Percentiles rank a stretch among this genome's conserved stretches.
These are phyloP conservation scores for Atrina japonica DNA, from an alignment of 2,888 invertebrate genomes.

Conservation along the genomic window DNA sequence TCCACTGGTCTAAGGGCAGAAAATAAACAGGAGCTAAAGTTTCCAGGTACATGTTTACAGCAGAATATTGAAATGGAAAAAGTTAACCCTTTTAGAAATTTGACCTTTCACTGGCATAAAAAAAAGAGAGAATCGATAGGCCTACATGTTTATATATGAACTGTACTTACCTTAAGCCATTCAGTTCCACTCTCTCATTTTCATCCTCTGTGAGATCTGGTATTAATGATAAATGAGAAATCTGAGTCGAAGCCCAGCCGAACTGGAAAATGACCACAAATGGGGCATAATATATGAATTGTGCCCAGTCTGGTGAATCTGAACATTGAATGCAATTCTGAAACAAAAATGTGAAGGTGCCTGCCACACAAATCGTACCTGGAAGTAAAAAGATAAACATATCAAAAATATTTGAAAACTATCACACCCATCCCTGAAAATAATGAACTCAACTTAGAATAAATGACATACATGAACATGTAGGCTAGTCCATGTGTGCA, in stretches of 20 bases:
- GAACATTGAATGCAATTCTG: constrained; percentile 87
- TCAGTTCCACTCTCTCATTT: constrained; percentile 80
- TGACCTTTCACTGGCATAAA: no score
- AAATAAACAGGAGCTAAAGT: no score
- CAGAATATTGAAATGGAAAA: no score
- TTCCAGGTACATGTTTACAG: no score
- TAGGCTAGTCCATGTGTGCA: neutral
- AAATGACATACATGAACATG: neutral
- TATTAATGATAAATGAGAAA: constrained; percentile 93
- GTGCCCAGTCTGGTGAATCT: constrained; percentile 83
- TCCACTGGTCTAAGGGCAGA: no score
- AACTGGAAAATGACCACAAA: constrained; percentile 88
- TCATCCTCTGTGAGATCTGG: constrained; percentile 83
- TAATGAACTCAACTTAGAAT: neutral
- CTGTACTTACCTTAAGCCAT: constrained; percentile 79
- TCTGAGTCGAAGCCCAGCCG: constrained; percentile 95
- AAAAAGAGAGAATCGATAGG: no score
- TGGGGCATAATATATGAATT: constrained; percentile 82
- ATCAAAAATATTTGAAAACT: neutral
- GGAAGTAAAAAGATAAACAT: constrained; percentile 71
- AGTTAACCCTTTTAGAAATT: no score
- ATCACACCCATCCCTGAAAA: neutral
- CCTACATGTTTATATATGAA: neutral
- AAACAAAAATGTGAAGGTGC: constrained; percentile 94
- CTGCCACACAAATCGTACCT: constrained; percentile 87